Evolutionary conservation across 2,888 invertebrate genomes (phyloP).

Genomic region (Spilosoma lubricipeda): DNA sequence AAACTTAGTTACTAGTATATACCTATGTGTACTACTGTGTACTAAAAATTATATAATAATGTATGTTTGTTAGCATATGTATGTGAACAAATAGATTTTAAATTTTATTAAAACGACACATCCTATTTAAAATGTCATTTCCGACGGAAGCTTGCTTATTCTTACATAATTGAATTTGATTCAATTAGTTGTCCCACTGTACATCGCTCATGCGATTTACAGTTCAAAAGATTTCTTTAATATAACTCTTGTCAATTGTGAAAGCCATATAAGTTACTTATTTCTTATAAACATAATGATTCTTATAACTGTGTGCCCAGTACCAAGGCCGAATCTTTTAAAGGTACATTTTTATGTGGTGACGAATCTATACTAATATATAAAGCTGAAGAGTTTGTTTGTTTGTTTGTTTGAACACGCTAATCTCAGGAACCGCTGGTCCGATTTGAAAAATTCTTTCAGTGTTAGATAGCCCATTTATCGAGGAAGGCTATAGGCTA

Average conservation of each 20-base stretch:
- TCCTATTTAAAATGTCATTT: slow-evolving; percentile 59
- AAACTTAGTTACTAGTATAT: too few relatives aligned
- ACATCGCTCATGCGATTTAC: slow-evolving; percentile 8
- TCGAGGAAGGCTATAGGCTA: too few relatives aligned
- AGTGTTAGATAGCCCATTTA: too few relatives aligned
- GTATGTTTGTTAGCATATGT: background rate
- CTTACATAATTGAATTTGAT: slow-evolving; percentile 68
- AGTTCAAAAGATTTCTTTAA: slow-evolving; percentile 3
- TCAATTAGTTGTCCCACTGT: slow-evolving; percentile 59
- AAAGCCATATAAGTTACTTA: background rate
- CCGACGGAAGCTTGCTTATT: slow-evolving; percentile 61
- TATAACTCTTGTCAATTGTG: background rate
- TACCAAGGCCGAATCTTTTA: too few relatives aligned
- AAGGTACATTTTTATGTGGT: background rate
- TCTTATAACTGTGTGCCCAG: background rate
- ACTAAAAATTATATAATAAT: too few relatives aligned
- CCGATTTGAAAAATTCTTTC: too few relatives aligned
- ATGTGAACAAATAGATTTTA: slow-evolving; percentile 35
- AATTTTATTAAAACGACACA: slow-evolving; percentile 62
- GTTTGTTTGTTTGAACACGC: too few relatives aligned
- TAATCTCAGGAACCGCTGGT: too few relatives aligned
- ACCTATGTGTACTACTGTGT: background rate
- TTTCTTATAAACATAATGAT: background rate
- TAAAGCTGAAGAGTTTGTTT: too few relatives aligned
- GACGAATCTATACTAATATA: too few relatives aligned